Evolutionary conservation across 2,888 invertebrate genomes (phyloP), one percentile per base, ranked within the genome.

Genomic region (Netelia fuscicornis): DNA sequence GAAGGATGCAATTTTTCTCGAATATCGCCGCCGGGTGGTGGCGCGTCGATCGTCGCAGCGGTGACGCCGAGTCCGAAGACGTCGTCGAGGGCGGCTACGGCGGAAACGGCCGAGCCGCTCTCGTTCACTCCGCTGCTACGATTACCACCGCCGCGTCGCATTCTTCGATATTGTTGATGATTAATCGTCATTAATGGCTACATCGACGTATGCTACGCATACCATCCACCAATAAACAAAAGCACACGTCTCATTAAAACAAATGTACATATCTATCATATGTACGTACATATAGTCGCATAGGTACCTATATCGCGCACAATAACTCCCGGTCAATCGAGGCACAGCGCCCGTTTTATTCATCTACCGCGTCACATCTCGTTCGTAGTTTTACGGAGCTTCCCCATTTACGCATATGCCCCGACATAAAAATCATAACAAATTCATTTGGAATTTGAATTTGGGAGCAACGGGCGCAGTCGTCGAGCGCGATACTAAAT

Each of bases 1-100:
- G 97, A 97, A 13, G 97, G 97, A 2, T 83, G 70, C 52, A 83
- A 52, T 37, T 72, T 83, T 71, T 80, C 83, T 13, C 71, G 11
- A 10, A 42, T 17, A 65, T 79, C 37, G 1, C 79, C 78, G 20
- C 20, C 20, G 20, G 20, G 20, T 9, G 68, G 48, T 2, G 20
- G 52, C 11, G 68, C 52, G 17, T 37, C 42, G 68, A 48, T 58
- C 68, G 42, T 20, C 2, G 20, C 23, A 56, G 13, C 56, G 48
- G 20, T 60, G 13, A 56, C 8, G n/a, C 74, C 84, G 76, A 74
- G 85, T 91, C 97, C 97, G 90, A 97, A 97, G 72, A 97, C 97
- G 93, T 97, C 97, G 93, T 97, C 97, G 91, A 97, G 97, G 96
- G 97, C 97, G 90, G 96, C 97, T 94, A 97, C 97, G 37, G 37